Evolutionary conservation across 1,140 invertebrate genomes (phyloP).

Genomic region (Coelopa frigida): DNA sequence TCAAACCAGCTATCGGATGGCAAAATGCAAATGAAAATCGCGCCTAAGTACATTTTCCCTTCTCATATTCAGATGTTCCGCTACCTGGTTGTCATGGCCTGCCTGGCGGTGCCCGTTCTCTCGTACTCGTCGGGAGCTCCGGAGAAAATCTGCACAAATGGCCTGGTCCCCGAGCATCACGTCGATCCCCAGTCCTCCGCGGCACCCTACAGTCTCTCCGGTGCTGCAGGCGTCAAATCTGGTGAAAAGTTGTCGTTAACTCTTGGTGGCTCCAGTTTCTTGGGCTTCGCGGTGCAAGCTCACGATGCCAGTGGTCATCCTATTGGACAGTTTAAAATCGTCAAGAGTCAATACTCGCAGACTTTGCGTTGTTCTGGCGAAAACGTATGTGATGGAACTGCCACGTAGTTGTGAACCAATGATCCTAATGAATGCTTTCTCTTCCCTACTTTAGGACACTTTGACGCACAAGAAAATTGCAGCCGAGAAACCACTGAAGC

Average conservation of each 20-base stretch:
- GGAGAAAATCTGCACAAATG: conserved; percentile 24
- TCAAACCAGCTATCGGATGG: no score
- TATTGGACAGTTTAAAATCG: conserved; percentile 27
- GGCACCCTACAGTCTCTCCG: conserved; percentile 12
- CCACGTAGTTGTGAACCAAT: neutral
- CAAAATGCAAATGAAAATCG: no score
- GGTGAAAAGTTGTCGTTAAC: conserved; percentile 25
- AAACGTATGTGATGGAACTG: conserved; percentile 9
- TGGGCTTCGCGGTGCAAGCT: conserved; percentile 36
- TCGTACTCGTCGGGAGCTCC: conserved; percentile 33
- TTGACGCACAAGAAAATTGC: conserved; percentile 40
- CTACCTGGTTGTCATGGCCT: conserved; percentile 23
- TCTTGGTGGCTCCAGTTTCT: conserved; percentile 26
- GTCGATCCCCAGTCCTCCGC: conserved; percentile 19
- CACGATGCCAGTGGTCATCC: conserved; percentile 30
- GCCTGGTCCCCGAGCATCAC: conserved; percentile 33
- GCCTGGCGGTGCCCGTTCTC: conserved; percentile 23
- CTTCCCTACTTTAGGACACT: conserved; percentile 20
- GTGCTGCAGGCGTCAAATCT: neutral
- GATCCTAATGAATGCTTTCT: neutral
- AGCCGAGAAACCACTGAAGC: conserved; percentile 24
- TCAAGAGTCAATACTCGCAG: conserved; percentile 27
- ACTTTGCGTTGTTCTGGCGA: conserved; percentile 23
- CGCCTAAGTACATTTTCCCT: no score
- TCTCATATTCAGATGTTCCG: conserved; percentile 40